phyloP scores from a whole-genome alignment of 2,888 invertebrate species.

The Cantharis flavilabris region DNA sequence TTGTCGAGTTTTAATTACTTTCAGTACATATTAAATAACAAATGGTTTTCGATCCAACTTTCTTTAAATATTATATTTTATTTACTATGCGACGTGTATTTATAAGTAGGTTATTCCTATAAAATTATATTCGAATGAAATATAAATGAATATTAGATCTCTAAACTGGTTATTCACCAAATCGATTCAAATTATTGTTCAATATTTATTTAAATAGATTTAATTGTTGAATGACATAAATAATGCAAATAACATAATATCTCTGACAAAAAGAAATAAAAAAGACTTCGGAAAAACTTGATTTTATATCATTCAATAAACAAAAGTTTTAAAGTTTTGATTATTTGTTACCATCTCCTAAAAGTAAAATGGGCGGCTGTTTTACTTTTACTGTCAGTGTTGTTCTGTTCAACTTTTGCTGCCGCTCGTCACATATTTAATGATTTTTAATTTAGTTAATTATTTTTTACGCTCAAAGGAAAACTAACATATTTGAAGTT shows the following conservation, averaged over 20 bases:
- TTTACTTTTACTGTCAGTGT: too few relatives aligned
- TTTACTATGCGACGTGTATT: not conserved
- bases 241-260: not conserved
- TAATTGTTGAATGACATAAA: not conserved
- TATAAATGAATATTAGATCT: not conserved
- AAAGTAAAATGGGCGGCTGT: too few relatives aligned
- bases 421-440: too few relatives aligned
- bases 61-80: not conserved
- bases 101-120: not conserved
- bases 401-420: too few relatives aligned
- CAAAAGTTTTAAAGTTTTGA: too few relatives aligned
- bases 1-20: not conserved
- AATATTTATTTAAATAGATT: not conserved
- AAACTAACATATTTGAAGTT: too few relatives aligned
- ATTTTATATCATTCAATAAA: too few relatives aligned
- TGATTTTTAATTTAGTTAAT: too few relatives aligned
- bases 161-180: not conserved
- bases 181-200: not conserved
- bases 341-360: too few relatives aligned
- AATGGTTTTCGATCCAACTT: not conserved
- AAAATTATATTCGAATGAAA: not conserved
- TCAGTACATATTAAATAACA: not conserved
- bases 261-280: not conserved
- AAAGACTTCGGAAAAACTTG: not conserved
- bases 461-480: too few relatives aligned